Evolutionary conservation across 2,113 vertebrate species (phyloP).

Genomic region (Poeciliopsis turrubarensis): DNA sequence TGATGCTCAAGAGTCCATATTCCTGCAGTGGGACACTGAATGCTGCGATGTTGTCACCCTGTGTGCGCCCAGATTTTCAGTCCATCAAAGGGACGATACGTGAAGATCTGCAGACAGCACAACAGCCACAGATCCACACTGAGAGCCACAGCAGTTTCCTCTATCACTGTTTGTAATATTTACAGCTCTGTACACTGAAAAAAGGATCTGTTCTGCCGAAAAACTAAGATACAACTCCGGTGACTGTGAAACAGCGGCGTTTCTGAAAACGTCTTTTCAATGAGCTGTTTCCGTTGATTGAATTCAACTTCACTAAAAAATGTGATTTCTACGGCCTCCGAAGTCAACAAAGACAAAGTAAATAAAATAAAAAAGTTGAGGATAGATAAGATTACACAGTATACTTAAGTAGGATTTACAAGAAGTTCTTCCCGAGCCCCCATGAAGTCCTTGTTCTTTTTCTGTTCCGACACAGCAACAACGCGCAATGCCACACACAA

Average conservation of each 20-base stretch:
- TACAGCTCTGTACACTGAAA: slow-evolving; percentile 79
- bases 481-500: slow-evolving; percentile 59
- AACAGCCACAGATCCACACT: slow-evolving; percentile 40
- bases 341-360: slow-evolving; percentile 17
- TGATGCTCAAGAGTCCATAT: slow-evolving; percentile 66
- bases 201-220: slow-evolving; percentile 38
- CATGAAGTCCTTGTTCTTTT: slow-evolving; percentile 37
- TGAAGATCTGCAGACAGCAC: slow-evolving; percentile 35
- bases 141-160: slow-evolving; percentile 32
- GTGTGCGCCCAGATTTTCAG: slow-evolving; percentile 29
- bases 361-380: slow-evolving; percentile 28
- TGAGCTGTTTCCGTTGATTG: slow-evolving; percentile 35
- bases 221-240: not conserved
- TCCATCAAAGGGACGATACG: slow-evolving; percentile 13
- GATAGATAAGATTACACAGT: slow-evolving; percentile 63
- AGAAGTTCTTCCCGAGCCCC: slow-evolving; percentile 36
- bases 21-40: slow-evolving; percentile 43
- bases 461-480: slow-evolving; percentile 57
- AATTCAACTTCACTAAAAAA: slow-evolving; percentile 35
- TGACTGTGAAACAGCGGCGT: slow-evolving; percentile 13
- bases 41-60: slow-evolving; percentile 17
- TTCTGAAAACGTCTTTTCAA: slow-evolving; percentile 15
- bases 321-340: slow-evolving; percentile 39
- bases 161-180: slow-evolving; percentile 69
- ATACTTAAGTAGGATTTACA: slow-evolving; percentile 67